Conservation (phyloP, 2,797 vertebrate species). For the Prunella strophiata region DNA sequence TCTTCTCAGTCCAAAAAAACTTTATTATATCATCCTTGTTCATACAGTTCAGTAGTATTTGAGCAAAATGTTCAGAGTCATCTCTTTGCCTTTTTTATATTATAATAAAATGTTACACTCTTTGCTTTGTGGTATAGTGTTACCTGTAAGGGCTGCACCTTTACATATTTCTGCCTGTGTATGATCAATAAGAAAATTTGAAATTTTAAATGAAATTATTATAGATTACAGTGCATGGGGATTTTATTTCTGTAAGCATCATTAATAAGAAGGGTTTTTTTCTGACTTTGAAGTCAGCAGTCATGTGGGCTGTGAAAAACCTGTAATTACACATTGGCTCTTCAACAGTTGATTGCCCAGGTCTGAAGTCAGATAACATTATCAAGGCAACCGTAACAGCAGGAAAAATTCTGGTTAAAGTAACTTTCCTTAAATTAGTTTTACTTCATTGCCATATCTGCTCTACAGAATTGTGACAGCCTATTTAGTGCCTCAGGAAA, state of each 20-base stretch:
- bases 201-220: background rate
- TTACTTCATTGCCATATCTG: background rate
- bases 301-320: background rate
- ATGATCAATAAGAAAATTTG: background rate
- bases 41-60: background rate
- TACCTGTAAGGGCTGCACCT: background rate
- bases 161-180: background rate
- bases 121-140: background rate
- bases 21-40: background rate
- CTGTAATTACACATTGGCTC: background rate
- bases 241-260: background rate
- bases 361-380: background rate
- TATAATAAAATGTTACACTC: background rate
- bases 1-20: background rate
- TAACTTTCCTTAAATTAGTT: background rate
- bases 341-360: background rate
- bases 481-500: background rate
- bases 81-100: background rate
- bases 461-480: background rate
- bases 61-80: background rate
- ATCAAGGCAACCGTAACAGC: background rate
- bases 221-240: background rate
- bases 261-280: background rate
- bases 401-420: background rate
- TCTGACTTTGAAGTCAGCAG: background rate